A percentile compares a stretch with the other conserved stretches of the same genome.
phyloP scores from a whole-genome alignment of 1,140 invertebrate genomes.

The Arctopsyche grandis region DNA sequence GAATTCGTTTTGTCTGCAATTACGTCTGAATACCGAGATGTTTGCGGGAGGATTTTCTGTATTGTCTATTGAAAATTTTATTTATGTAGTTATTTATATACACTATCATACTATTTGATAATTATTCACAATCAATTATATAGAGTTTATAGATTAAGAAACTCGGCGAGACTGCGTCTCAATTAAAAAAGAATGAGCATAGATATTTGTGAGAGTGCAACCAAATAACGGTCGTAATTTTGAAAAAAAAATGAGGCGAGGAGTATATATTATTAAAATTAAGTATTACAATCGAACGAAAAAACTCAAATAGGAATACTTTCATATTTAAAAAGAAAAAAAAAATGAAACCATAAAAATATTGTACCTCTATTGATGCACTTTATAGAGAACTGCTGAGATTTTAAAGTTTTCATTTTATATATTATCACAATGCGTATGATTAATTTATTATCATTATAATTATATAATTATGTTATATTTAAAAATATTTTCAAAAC shows the following conservation, averaged over 20 bases:
- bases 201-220: constrained; percentile 7
- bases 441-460: background rate
- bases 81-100: constrained; percentile 52
- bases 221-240: background rate
- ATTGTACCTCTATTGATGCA: constrained; percentile 53
- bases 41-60: constrained; percentile 48
- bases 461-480: background rate
- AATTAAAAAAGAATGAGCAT: constrained; percentile 8
- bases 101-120: constrained; percentile 53
- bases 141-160: constrained; percentile 51
- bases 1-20: constrained; percentile 49
- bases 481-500: constrained; percentile 3
- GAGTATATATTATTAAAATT: constrained; percentile 46
- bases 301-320: constrained; percentile 48
- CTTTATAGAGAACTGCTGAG: constrained; percentile 44
- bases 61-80: constrained; percentile 49
- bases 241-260: constrained; percentile 6
- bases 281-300: constrained; percentile 48
- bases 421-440: background rate
- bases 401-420: constrained; percentile 36
- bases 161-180: constrained; percentile 27
- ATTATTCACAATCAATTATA: constrained; percentile 54
- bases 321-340: constrained; percentile 45
- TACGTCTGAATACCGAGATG: constrained; percentile 19
- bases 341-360: constrained; percentile 51